Evolutionary conservation across 2,113 vertebrate genomes (phyloP).

Genomic region (Morone chrysops): DNA sequence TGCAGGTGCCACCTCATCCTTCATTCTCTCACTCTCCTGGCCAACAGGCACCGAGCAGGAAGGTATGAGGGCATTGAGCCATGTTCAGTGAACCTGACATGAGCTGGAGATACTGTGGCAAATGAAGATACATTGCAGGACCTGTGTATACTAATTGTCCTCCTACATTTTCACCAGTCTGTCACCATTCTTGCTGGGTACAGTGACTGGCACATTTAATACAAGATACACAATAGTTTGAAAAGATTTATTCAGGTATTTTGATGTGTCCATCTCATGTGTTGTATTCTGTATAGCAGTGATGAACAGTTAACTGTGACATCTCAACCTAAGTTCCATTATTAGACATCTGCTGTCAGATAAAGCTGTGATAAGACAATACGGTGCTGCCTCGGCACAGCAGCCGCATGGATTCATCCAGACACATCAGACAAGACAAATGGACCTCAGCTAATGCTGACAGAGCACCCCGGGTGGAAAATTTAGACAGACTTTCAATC

Average conservation of each 20-base stretch:
- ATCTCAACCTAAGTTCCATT: conserved; percentile 69
- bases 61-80: conserved; percentile 62
- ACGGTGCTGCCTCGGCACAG: conserved; percentile 53
- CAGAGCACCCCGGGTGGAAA: conserved; percentile 67
- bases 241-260: conserved; percentile 53
- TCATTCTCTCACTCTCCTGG: conserved; percentile 66
- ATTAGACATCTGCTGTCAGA: conserved; percentile 73
- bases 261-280: conserved; percentile 46
- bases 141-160: conserved; percentile 72
- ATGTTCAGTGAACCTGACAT: conserved; percentile 74
- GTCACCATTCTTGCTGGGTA: conserved; percentile 48
- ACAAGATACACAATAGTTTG: conserved; percentile 27
- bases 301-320: conserved; percentile 65
- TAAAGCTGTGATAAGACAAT: conserved; percentile 75
- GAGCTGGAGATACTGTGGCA: conserved; percentile 71
- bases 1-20: conserved; percentile 73
- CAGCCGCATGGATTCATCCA: conserved; percentile 56
- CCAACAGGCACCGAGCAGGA: conserved; percentile 48
- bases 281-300: conserved; percentile 26
- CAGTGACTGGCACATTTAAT: conserved; percentile 71
- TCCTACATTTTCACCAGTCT: conserved; percentile 63
- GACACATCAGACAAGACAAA: conserved; percentile 82
- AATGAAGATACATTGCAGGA: conserved; percentile 79
- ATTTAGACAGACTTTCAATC: conserved; percentile 79
- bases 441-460: conserved; percentile 76